phyloP scores from a whole-genome alignment of 2,888 invertebrate species.

The Koerneria pararmatus region DNA sequence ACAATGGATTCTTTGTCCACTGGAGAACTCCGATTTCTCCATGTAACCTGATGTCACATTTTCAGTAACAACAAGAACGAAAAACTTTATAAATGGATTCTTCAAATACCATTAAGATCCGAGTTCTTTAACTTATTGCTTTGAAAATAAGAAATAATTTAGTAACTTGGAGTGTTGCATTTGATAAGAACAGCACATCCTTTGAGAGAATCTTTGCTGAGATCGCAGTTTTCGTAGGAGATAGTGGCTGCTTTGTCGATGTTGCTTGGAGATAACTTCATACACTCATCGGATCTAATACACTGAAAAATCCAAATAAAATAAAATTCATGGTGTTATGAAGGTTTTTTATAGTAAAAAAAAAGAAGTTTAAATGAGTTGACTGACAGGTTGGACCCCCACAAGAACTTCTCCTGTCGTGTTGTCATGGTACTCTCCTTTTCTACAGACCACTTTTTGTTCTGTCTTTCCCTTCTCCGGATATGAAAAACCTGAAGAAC shows the following conservation, averaged over 20 bases:
- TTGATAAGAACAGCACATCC: conserved; percentile 17
- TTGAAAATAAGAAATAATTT: neutral
- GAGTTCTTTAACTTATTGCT: neutral
- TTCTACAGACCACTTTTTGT: conserved; percentile 5
- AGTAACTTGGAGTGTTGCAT: conserved; percentile 11
- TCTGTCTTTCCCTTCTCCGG: neutral
- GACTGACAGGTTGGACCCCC: neutral
- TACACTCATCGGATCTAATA: conserved; percentile 8
- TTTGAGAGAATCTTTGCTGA: neutral
- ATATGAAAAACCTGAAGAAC: neutral
- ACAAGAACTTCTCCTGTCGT: neutral
- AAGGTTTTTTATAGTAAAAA: too few species aligned
- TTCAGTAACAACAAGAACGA: too few species aligned
- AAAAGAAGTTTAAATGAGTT: neutral
- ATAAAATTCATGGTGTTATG: too few species aligned
- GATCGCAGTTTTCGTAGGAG: conserved; percentile 13
- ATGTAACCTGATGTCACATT: conserved; percentile 8
- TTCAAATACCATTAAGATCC: too few species aligned
- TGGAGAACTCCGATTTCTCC: conserved; percentile 1
- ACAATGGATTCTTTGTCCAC: neutral
- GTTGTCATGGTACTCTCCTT: conserved; percentile 11
- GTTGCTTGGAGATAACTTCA: conserved; percentile 2
- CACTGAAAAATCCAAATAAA: too few species aligned
- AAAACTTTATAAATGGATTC: neutral
- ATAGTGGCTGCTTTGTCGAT: conserved; percentile 6